Evolutionary conservation across 2,113 vertebrate species (phyloP), one percentile per base, ranked within the genome.

Genomic region (Sitta europaea): DNA sequence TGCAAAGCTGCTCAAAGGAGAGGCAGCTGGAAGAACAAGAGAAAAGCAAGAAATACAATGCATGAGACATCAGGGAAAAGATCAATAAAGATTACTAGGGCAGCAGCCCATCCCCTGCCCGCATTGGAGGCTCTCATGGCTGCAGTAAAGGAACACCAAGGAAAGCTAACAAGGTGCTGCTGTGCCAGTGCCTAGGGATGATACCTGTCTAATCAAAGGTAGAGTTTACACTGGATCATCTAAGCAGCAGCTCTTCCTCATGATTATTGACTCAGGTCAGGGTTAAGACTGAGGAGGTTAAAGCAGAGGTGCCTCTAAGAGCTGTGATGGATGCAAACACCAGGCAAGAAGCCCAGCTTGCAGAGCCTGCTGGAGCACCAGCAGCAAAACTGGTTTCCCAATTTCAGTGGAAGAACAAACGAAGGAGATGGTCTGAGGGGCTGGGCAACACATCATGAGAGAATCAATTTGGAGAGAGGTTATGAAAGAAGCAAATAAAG

Each of bases 61-160:
- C 59, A 70, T 4, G 5, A 83, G 74, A 89, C 75, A 94, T 58
- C 67, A 51, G 78, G 72, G 59, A 71, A 86, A 85, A 96, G 92
- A 94, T 97, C 96, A 95, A 87, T 96, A 86, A 78, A 94, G 96
- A 96, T 97, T 93, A 97, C 5, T 33, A 86, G 93, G 92, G 93
- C 93, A 97, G 92, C 24, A 47, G 86, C 88, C 73, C 9, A 21
- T 92, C 85, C 73, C 90, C 79, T 75, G 77, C 79, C 86, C 1
- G 1, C 2, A 1, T 12, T 10, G 27, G 63, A 86, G 72, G 74
- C 70, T 91, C 92, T 87, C 35, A 43, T 18, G 50, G 75, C 38
- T 86, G 70, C 53, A 75, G 85, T 8, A 43, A 82, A 92, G 54
- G 29, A 96, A 90, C 84, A 96, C 65, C 74, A 61, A 80, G 86